These are phyloP conservation scores for Sesia bembeciformis DNA, from an alignment of 2,888 invertebrate species.

Conservation along the genomic window DNA sequence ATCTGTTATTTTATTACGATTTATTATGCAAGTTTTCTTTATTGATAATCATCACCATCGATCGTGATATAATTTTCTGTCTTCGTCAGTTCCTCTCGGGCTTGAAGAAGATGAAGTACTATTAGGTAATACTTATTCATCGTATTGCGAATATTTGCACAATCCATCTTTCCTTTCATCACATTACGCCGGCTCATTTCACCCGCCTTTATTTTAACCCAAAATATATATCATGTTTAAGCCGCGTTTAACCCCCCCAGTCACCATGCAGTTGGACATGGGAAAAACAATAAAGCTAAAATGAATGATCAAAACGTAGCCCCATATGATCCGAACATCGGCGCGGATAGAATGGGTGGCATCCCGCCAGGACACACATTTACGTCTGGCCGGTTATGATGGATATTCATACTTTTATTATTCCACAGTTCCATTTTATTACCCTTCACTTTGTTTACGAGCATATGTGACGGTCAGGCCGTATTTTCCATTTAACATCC, in stretches of 20 bases:
- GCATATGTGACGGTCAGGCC: neutral
- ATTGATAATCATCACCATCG: too few relatives aligned
- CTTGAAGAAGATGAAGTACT: too few relatives aligned
- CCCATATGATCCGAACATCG: slow-evolving; percentile 15
- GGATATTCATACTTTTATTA: slow-evolving; percentile 58
- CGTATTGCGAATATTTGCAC: neutral
- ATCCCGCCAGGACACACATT: slow-evolving; percentile 46
- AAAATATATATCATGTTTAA: neutral
- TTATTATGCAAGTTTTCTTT: too few relatives aligned
- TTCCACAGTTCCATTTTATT: slow-evolving; percentile 3
- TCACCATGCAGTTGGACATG: neutral
- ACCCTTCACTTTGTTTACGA: neutral
- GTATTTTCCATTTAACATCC: neutral
- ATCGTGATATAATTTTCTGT: too few relatives aligned
- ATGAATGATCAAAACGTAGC: slow-evolving; percentile 23
- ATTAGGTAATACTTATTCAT: too few relatives aligned
- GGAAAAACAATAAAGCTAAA: slow-evolving; percentile 25
- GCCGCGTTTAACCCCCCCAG: neutral
- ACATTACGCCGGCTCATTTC: neutral
- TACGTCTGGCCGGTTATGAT: slow-evolving; percentile 46
- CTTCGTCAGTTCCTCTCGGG: too few relatives aligned
- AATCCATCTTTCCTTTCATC: neutral
- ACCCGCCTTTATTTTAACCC: neutral
- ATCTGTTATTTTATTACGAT: too few relatives aligned
- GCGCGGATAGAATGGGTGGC: slow-evolving; percentile 35